phyloP scores from a whole-genome alignment of 2,888 invertebrate genomes.

The Notocelia uddmanniana region DNA sequence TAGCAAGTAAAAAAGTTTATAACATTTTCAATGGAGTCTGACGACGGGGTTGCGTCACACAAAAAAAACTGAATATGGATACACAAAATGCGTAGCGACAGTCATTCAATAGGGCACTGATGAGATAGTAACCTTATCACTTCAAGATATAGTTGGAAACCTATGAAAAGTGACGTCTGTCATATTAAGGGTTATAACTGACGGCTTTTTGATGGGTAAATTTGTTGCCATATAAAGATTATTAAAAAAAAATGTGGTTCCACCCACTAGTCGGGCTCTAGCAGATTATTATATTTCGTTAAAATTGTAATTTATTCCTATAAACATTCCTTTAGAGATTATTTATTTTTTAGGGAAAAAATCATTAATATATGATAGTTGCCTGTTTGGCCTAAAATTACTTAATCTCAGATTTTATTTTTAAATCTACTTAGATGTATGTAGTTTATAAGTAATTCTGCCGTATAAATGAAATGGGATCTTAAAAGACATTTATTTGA shows the following conservation, averaged over 20 bases:
- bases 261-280: background rate
- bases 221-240: too few relatives aligned
- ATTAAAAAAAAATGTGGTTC: too few relatives aligned
- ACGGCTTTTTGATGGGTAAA: too few relatives aligned
- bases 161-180: too few relatives aligned
- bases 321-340: constrained; percentile 16
- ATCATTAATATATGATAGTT: constrained; percentile 1
- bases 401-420: constrained; percentile 30
- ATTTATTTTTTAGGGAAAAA: background rate
- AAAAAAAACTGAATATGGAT: too few relatives aligned
- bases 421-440: constrained; percentile 17
- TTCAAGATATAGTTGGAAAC: too few relatives aligned
- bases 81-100: too few relatives aligned
- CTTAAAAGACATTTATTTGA: background rate
- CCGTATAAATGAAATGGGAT: background rate
- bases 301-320: background rate
- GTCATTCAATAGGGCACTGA: too few relatives aligned
- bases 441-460: constrained; percentile 13
- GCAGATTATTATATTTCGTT: constrained; percentile 3
- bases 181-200: too few relatives aligned
- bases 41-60: too few relatives aligned
- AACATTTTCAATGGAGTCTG: background rate
- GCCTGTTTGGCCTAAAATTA: constrained; percentile 20
- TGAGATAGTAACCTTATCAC: too few relatives aligned
- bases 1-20: background rate